Percentiles rank a stretch among this genome's conserved stretches.
phyloP scores from a whole-genome alignment of 2,113 vertebrate species.

The Chloropsis hardwickii region DNA sequence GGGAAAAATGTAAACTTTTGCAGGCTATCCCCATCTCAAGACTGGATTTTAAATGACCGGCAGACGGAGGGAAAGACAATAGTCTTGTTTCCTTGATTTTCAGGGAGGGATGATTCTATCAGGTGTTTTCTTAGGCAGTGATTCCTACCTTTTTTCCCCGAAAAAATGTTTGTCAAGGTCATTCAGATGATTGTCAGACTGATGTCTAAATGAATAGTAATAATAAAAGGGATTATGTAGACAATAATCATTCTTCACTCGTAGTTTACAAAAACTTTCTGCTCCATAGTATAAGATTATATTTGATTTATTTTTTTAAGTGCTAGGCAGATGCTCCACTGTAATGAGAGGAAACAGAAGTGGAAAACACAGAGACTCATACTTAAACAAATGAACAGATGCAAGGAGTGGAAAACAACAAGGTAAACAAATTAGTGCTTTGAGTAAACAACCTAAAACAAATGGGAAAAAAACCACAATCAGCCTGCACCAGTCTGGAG shows the following conservation, averaged over 20 bases:
- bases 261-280: constrained; percentile 6
- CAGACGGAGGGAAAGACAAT: neutral
- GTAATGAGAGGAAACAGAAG: constrained; percentile 65
- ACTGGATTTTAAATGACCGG: neutral
- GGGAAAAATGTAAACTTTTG: neutral
- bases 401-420: constrained; percentile 61
- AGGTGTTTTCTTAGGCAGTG: rapidly evolving
- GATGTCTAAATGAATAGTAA: neutral
- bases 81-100: neutral
- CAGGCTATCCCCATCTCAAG: neutral
- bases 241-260: neutral
- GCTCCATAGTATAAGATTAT: neutral
- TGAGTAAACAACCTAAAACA: constrained; percentile 43
- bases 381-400: constrained; percentile 73
- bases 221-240: constrained; percentile 1
- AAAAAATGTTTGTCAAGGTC: neutral
- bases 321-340: constrained; percentile 63
- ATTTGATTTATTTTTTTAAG: constrained; percentile 46
- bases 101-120: neutral
- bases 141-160: rapidly evolving
- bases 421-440: constrained; percentile 67
- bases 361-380: constrained; percentile 31
- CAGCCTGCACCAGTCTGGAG: neutral
- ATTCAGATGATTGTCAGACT: neutral
- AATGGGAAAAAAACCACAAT: neutral